phyloP scores from a whole-genome alignment of 1,140 invertebrate genomes.

The Panagrolaimus sp. region DNA sequence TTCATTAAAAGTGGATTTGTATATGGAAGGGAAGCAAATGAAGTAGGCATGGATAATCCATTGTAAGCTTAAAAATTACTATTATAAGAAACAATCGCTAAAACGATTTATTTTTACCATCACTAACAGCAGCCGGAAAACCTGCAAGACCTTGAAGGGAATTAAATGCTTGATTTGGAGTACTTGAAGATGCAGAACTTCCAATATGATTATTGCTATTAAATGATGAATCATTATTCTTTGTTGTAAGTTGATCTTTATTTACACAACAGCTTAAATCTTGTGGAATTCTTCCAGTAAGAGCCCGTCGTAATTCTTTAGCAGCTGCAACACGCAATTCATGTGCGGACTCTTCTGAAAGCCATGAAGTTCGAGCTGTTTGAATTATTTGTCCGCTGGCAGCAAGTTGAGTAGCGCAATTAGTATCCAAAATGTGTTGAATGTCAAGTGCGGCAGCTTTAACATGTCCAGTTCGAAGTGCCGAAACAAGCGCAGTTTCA shows the following conservation, averaged over 20 bases:
- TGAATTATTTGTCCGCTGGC: slow-evolving; percentile 11
- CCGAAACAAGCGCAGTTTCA: slow-evolving; percentile 85
- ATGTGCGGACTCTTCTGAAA: slow-evolving; percentile 92
- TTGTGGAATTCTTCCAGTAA: slow-evolving; percentile 88
- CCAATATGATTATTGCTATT: too few species aligned
- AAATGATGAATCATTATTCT: neutral
- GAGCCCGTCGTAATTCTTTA: slow-evolving; percentile 90
- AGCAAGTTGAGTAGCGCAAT: slow-evolving; percentile 69
- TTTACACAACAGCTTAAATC: slow-evolving; percentile 52
- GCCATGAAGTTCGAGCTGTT: slow-evolving; percentile 97
- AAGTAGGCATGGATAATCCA: too few species aligned
- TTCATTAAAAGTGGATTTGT: slow-evolving; percentile 4
- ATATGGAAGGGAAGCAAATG: too few species aligned
- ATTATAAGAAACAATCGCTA: too few species aligned
- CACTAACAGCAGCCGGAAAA: too few species aligned
- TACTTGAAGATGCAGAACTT: too few species aligned
- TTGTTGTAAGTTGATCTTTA: neutral
- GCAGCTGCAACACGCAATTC: slow-evolving; percentile 97
- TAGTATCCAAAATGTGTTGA: slow-evolving; percentile 88
- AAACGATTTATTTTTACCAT: too few species aligned
- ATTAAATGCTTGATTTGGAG: too few species aligned
- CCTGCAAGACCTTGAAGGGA: too few species aligned
- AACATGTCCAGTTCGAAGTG: slow-evolving; percentile 92
- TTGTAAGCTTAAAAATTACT: too few species aligned
- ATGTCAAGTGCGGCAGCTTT: slow-evolving; percentile 94